These are phyloP conservation scores for Diadema setosum DNA, from an alignment of 35 echinoderm and acorn worm species.

Conservation along the genomic window DNA sequence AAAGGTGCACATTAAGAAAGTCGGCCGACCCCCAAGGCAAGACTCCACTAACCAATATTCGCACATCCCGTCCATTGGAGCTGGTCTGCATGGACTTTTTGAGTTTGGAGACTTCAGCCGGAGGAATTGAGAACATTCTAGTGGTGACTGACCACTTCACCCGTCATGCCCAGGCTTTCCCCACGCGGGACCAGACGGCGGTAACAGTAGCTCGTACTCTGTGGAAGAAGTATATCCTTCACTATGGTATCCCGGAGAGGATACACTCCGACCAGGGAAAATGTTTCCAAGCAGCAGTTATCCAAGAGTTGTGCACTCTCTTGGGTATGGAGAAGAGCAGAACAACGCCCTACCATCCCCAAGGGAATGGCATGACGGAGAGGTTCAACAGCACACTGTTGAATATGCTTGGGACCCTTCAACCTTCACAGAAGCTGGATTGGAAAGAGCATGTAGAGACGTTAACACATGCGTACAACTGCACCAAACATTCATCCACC, in stretches of 20 bases:
- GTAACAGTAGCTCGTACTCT: constrained; percentile 32
- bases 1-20: neutral
- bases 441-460: neutral
- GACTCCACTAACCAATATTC: neutral
- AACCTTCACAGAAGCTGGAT: neutral
- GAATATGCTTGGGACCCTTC: constrained; percentile 26
- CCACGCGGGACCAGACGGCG: constrained; percentile 26
- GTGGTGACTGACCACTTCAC: neutral
- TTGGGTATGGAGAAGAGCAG: constrained; percentile 16
- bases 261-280: too few relatives aligned
- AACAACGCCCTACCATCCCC: constrained; percentile 57
- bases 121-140: constrained; percentile 8
- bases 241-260: too few relatives aligned
- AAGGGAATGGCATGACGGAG: constrained; percentile 36
- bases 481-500: constrained; percentile 23
- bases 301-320: constrained; percentile 33
- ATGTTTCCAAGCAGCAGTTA: too few relatives aligned
- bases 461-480: constrained; percentile 33
- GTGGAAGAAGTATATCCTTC: too few relatives aligned
- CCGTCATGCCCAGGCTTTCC: neutral
- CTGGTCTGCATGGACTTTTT: constrained; percentile 51
- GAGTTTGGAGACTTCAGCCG: constrained; percentile 19
- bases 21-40: neutral
- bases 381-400: too few relatives aligned
- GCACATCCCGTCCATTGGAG: constrained; percentile 13